phyloP scores from a whole-genome alignment of 2,888 invertebrate genomes.

The Subacronicta megacephala region DNA sequence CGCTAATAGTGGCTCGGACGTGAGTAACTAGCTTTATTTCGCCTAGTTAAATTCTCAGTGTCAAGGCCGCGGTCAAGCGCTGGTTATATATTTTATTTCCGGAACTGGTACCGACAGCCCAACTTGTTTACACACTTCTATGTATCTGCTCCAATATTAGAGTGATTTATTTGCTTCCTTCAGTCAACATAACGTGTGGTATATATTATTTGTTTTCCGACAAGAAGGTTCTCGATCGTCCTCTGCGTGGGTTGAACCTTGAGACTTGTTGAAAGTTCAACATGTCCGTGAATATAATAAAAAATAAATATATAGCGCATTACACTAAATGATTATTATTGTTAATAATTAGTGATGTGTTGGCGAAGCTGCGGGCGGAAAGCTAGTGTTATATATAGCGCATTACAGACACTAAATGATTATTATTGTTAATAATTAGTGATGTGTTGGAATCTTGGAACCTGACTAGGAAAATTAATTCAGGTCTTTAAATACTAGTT shows the following conservation, averaged over 20 bases:
- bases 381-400: neutral
- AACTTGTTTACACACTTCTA: slow-evolving; percentile 51
- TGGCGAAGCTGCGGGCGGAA: too few species aligned
- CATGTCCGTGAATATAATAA: neutral
- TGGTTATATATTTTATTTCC: slow-evolving; percentile 56
- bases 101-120: slow-evolving; percentile 48
- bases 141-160: slow-evolving; percentile 42
- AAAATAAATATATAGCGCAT: neutral
- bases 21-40: slow-evolving; percentile 24
- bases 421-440: neutral
- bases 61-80: slow-evolving; percentile 48
- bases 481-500: too few species aligned
- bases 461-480: too few species aligned
- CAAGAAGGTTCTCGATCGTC: slow-evolving; percentile 7
- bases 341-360: neutral
- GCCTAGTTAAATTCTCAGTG: slow-evolving; percentile 45
- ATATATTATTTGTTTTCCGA: neutral
- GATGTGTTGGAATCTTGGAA: neutral
- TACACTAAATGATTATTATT: neutral
- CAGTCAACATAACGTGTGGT: neutral
- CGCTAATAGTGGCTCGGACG: slow-evolving; percentile 16
- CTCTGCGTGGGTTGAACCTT: slow-evolving; percentile 2
- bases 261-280: neutral
- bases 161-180: slow-evolving; percentile 50
- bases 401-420: neutral